phyloP scores from a whole-genome alignment of 2,113 vertebrate genomes.

The Ciconia boyciana region DNA sequence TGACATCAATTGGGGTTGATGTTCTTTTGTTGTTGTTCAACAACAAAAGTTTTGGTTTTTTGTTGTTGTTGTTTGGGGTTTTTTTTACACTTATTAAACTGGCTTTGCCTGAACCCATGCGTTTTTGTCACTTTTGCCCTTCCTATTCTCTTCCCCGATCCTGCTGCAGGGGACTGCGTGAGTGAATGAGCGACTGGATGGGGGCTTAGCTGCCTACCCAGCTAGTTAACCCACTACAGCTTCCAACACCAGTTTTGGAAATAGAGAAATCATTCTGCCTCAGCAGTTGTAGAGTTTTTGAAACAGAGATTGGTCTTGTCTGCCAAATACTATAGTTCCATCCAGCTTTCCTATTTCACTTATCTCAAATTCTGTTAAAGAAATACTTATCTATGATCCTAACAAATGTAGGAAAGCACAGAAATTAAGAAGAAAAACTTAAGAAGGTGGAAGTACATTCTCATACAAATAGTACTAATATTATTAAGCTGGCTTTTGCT shows the following conservation, averaged over 20 bases:
- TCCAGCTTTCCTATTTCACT: neutral
- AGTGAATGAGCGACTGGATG: neutral
- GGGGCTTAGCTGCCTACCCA: neutral
- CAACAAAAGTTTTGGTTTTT: neutral
- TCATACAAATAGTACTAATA: neutral
- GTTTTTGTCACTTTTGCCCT: neutral
- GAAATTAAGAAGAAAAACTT: neutral
- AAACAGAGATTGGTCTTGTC: neutral
- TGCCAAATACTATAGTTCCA: neutral
- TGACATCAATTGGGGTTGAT: neutral
- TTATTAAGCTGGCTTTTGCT: neutral
- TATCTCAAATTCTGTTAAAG: neutral
- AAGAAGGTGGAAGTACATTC: neutral
- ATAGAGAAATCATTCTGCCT: neutral
- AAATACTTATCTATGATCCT: neutral
- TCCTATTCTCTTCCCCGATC: neutral
- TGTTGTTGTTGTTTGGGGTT: neutral
- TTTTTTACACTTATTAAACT: neutral
- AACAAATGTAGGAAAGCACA: neutral
- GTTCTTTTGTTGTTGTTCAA: too few species aligned
- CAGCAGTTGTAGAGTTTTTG: neutral
- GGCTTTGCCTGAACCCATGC: neutral
- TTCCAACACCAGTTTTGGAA: neutral
- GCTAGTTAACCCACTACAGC: neutral
- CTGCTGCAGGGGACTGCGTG: neutral